phyloP scores from a whole-genome alignment of 2,888 invertebrate genomes.

The Drosophila birchii region DNA sequence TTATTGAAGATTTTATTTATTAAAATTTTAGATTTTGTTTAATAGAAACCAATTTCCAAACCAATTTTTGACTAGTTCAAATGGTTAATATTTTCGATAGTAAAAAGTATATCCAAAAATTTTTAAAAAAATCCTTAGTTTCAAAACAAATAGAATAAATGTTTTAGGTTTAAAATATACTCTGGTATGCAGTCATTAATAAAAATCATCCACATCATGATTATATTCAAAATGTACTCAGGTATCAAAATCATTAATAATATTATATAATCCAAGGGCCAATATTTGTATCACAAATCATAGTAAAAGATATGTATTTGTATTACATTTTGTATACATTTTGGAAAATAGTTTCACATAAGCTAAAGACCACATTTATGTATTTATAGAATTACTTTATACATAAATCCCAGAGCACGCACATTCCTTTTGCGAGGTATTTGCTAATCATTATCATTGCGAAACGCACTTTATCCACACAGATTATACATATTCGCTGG shows the following conservation, averaged over 20 bases:
- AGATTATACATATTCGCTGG: slow-evolving; percentile 11
- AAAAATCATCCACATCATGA: too few relatives aligned
- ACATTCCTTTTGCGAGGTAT: background rate
- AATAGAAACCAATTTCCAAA: background rate
- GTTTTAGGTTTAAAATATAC: too few relatives aligned
- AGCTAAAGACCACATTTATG: background rate
- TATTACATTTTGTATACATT: background rate
- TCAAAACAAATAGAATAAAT: background rate
- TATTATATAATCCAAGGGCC: too few relatives aligned
- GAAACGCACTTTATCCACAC: slow-evolving; percentile 38
- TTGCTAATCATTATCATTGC: slow-evolving; percentile 13
- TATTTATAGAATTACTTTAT: background rate
- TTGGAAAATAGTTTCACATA: background rate
- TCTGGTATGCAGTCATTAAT: too few relatives aligned
- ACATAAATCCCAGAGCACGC: background rate
- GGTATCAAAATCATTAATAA: too few relatives aligned
- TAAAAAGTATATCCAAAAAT: background rate
- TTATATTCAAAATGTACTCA: too few relatives aligned
- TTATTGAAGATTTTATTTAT: background rate
- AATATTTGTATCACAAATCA: background rate
- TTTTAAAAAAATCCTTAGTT: background rate
- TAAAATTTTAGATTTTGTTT: too few relatives aligned
- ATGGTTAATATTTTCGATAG: background rate
- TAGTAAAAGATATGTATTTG: background rate
- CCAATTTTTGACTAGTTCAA: background rate